Evolutionary conservation across 2,797 vertebrate species (phyloP), one percentile per base, ranked within the genome.

Genomic region (Eulemur rubriventer): DNA sequence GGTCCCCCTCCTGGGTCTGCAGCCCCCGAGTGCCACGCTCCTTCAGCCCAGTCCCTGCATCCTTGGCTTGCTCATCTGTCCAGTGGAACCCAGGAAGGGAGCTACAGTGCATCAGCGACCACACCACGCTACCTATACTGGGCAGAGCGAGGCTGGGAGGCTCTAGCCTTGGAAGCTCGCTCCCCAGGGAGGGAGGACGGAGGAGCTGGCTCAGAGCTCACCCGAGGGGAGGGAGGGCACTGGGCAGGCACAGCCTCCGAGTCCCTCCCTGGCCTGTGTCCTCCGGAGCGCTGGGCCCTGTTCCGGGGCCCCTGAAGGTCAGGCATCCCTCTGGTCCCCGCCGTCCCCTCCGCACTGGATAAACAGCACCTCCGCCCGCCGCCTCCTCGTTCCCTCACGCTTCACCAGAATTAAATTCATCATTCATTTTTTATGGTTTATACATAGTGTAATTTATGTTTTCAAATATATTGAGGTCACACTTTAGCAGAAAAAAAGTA

Each of bases 351-450:
- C 95, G 22, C 86, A 70, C 97, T 95, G 96, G 97, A 98, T 98
- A 98, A 99, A 99, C 98, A 98, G 97, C 85, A 76, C 94, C 96
- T 95, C 92, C 2, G 59, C 95, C 97, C 41, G 96, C 93, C 94
- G 98, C 98, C 97, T 97, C 98, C 96, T 97, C 95, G 89, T 90
- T 98, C 97, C 97, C 98, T 98, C 98, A 98, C 97, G 98, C 98
- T 98, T 98, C 98, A 98, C 98, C 98, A 98, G 98, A 98, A 98
- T 99, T 98, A 99, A 99, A 99, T 99, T 99, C 98, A 98, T 99
- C 98, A 98, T 99, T 99, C 98, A 98, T 98, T 99, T 99, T 99
- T 99, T 99, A 99, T 99, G 99, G 99, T 98, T 99, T 98, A 98
- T 99, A 98, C 98, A 98, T 98, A 97, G 98, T 97, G 98, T 99